Evolutionary conservation across 2,888 invertebrate species (phyloP), one percentile per base, ranked within the genome.

Genomic region (Prosopocoilus inquinatus): DNA sequence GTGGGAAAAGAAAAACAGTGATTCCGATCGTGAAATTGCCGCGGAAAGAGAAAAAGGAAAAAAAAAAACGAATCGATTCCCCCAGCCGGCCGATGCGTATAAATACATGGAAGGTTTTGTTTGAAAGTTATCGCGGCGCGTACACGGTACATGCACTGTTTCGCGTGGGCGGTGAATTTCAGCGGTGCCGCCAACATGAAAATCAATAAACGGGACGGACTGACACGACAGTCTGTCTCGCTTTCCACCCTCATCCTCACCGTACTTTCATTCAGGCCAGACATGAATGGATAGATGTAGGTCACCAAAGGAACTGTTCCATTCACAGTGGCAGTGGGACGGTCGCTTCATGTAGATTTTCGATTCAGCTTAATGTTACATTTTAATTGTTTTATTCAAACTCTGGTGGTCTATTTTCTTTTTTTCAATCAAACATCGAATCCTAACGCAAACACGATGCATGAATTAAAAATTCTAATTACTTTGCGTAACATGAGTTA

Each of bases 211-310:
- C 33, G 33, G 12, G 38, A 38, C 15, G 39, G 57, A 41, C 51
- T 36, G 50, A 50, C 41, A 15, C 41, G 12, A 16, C 41, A 36
- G n/a, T 41, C 20, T 12, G 52, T 50, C 51, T 50, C 46, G 2
- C 47, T 48, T 34, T 35, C 48, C 49, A 57, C 52, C 57, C 57
- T 50, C 51, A 43, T 44, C 39, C 52, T 12, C 38, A n/a, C 39
- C 64, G 61, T 59, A 44, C 60, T 67, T 68, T 67, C 71, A 71
- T 71, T 71, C 68, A 72, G 62, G 64, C 20, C 20, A 66, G 70
- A 64, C 69, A 71, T 73, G 73, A 73, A 73, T 73, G 73, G 70
- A 63, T 57, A 44, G 48, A 56, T 56, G 44, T 56, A 52, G 56
- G 56, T 56, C 56, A 56, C 39, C 55, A 15, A 38, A 55, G 55